phyloP scores from a whole-genome alignment of 2,888 invertebrate genomes.

The Blastobasis adustella region DNA sequence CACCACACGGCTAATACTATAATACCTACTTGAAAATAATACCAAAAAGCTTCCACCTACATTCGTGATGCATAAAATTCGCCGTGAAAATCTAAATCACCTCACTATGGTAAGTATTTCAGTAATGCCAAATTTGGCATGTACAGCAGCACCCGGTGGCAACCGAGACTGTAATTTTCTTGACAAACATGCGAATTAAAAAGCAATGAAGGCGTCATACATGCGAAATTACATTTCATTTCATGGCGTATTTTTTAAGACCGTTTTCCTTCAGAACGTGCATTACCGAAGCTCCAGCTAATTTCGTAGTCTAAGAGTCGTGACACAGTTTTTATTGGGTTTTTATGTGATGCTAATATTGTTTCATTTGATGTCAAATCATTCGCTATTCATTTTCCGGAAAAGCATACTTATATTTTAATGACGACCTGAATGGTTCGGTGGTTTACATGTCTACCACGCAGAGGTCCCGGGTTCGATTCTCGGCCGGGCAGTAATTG shows the following conservation, averaged over 20 bases:
- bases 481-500: too few species aligned
- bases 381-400: too few species aligned
- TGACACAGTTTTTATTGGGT: background rate
- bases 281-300: conserved; percentile 13
- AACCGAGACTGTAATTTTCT: conserved; percentile 8
- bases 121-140: conserved; percentile 1
- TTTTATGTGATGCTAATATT: background rate
- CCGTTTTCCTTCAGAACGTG: conserved; percentile 17
- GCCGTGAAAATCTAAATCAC: too few species aligned
- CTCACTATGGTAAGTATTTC: background rate
- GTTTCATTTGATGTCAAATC: too few species aligned
- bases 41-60: too few species aligned
- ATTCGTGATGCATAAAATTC: too few species aligned
- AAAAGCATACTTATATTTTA: too few species aligned
- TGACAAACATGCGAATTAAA: conserved; percentile 12
- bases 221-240: conserved; percentile 17
- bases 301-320: conserved; percentile 1
- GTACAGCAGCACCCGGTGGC: conserved; percentile 4
- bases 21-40: too few species aligned
- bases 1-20: too few species aligned
- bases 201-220: conserved; percentile 8
- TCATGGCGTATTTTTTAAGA: background rate
- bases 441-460: too few species aligned
- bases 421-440: too few species aligned
- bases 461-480: too few species aligned